Evolutionary conservation across 2,888 invertebrate species (phyloP).

Genomic region (Andrena trimmerana): DNA sequence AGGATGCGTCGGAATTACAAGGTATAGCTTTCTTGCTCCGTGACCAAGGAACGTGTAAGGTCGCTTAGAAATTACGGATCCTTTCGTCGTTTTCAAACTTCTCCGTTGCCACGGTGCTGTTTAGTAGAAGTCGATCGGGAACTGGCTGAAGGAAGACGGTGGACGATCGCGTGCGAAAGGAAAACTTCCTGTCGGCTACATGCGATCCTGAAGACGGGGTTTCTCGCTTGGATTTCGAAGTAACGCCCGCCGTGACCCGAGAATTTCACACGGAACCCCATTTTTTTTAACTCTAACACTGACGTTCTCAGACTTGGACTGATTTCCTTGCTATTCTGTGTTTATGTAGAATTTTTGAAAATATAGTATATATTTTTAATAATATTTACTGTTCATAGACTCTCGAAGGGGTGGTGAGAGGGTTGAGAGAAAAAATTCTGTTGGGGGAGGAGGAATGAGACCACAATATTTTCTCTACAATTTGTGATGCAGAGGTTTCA

Average conservation of each 20-base stretch:
- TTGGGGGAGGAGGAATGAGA: not conserved
- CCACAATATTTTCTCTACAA: not conserved
- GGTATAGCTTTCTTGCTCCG: not conserved
- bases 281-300: constrained; percentile 3
- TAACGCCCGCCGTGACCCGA: constrained; percentile 28
- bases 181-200: constrained; percentile 63
- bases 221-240: constrained; percentile 36
- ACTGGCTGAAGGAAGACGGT: constrained; percentile 5
- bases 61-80: constrained; percentile 22
- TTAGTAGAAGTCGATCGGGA: constrained; percentile 18
- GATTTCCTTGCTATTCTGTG: no score
- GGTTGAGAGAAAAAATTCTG: not conserved
- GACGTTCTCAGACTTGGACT: no score
- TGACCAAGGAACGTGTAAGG: not conserved
- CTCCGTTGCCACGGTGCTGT: not conserved
- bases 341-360: no score
- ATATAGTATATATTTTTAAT: no score
- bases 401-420: no score
- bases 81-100: constrained; percentile 9
- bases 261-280: constrained; percentile 25
- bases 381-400: no score
- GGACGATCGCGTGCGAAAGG: constrained; percentile 63
- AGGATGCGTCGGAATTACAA: not conserved
- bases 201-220: not conserved
- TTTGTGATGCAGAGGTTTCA: constrained; percentile 30